These are phyloP conservation scores for Abscondita cerata DNA, from an alignment of 2,888 invertebrate genomes.

Conservation along the genomic window DNA sequence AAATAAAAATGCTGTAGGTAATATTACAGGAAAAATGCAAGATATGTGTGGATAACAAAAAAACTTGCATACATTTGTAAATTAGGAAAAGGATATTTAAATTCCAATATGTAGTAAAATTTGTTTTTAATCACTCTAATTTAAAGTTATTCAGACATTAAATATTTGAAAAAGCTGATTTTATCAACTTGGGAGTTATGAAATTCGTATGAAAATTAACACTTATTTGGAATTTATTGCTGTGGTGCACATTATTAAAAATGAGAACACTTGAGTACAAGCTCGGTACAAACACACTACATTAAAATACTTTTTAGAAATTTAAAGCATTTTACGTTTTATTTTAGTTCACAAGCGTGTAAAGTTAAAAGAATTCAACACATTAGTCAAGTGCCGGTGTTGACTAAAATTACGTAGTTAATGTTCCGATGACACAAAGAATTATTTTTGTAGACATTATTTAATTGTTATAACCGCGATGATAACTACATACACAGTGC, in stretches of 20 bases:
- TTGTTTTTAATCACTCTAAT: too few species aligned
- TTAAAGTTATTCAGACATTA: too few species aligned
- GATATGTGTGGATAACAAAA: too few species aligned
- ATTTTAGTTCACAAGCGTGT: slow-evolving; percentile 7
- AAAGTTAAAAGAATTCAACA: slow-evolving; percentile 20
- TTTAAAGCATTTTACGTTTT: slow-evolving; percentile 17
- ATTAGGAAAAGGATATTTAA: too few species aligned
- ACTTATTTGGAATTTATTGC: slow-evolving; percentile 38
- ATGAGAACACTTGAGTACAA: slow-evolving; percentile 18
- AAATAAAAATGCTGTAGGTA: too few species aligned
- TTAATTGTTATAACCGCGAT: slow-evolving; percentile 22
- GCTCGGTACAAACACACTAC: slow-evolving; percentile 26
- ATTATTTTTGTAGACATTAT: slow-evolving; percentile 1
- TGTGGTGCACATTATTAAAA: too few species aligned
- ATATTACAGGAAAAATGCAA: too few species aligned
- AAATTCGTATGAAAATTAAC: slow-evolving; percentile 35
- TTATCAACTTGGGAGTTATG: too few species aligned
- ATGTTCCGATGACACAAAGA: slow-evolving; percentile 9
- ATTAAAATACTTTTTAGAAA: slow-evolving; percentile 25
- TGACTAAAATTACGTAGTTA: slow-evolving; percentile 18
- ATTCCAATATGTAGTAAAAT: too few species aligned
- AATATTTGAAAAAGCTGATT: too few species aligned
- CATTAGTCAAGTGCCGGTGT: slow-evolving; percentile 8
- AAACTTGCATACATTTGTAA: too few species aligned
- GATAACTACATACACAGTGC: not conserved